Evolutionary conservation across 35 echinoderm and acorn worm genomes (phyloP), one percentile per base, ranked within the genome.

Genomic region (Apostichopus japonicus): DNA sequence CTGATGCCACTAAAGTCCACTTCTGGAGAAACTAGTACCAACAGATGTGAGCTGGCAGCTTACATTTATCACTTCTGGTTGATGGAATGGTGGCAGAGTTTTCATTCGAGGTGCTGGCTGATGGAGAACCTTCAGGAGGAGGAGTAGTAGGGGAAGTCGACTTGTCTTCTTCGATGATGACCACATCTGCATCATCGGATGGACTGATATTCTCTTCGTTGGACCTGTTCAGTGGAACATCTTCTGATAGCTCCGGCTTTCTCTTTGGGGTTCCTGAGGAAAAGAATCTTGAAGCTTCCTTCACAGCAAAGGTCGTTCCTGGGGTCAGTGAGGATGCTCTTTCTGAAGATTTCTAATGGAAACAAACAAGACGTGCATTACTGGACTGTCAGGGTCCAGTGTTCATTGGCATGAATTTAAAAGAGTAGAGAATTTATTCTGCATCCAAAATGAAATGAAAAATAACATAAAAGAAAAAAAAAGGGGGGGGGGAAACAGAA

Each of bases 31-130:
- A 44, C 33, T 44, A 33, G 27, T 4, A 44, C 33, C 2, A 44
- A 78, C 10, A 78, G 17, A 78, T 44, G 17, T 44, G 8, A 17
- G 8, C 77, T 78, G 77, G 5, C 8, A 75, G 7, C 77, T 72
- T 79, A 94, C 95, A 93, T 87, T 94, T 96, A 25, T 93, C 95
- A 86, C 95, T 93, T 21, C 92, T 93, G 19, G 92, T 91, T 17
- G 76, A 27, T 17, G 94, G 77, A 8, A 6, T 3, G 6, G 54
- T 44, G 7, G 51, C 27, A 24, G 33, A 13, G 79, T 9, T 11
- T 16, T 82, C 79, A 5, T 51, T 82, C 8, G 79, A 82, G 33
- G 79, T 82, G 79, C 23, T 52, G 71, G 71, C 21, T 54, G 27
- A 14, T 51, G 78, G 78, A 6, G 78, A n/a, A 6, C 16, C 8